Conservation (phyloP, 53 echinoderm and acorn worm species). For the Henricia sp. region DNA sequence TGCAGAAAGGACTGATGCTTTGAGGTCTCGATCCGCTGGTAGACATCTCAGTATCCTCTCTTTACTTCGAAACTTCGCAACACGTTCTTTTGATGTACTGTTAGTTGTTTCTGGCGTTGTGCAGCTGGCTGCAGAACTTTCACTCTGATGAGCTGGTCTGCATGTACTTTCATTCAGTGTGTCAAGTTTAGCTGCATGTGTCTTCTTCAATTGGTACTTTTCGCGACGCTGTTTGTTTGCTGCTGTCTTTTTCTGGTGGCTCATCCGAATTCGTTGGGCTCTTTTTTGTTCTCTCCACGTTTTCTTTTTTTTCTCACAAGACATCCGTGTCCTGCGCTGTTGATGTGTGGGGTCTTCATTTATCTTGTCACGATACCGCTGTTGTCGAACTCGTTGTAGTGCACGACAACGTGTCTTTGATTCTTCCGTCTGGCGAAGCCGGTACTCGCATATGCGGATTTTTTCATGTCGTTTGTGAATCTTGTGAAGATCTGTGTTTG, state of each 20-base stretch:
- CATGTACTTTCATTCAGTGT: not conserved
- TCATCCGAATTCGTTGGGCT: not conserved
- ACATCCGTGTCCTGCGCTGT: not conserved
- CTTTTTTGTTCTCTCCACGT: slow-evolving; percentile 26
- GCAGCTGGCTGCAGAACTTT: slow-evolving; percentile 6
- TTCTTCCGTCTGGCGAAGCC: not conserved
- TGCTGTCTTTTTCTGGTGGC: slow-evolving; percentile 6
- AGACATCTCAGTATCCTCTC: slow-evolving; percentile 3
- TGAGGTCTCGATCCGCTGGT: slow-evolving; percentile 25
- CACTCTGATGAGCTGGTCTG: not conserved
- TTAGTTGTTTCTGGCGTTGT: not conserved
- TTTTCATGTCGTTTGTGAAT: not conserved
- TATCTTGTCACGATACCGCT: slow-evolving; percentile 8
- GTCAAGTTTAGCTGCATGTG: not conserved
- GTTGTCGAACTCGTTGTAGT: slow-evolving; percentile 14
- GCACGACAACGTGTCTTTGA: slow-evolving; percentile 17
- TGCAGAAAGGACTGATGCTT: slow-evolving; percentile 21
- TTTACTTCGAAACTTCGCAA: slow-evolving; percentile 17
- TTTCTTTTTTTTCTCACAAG: slow-evolving; percentile 7
- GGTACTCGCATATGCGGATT: not conserved
- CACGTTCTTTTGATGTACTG: slow-evolving; percentile 23
- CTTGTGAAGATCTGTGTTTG: not conserved
- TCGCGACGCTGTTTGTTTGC: slow-evolving; percentile 3
- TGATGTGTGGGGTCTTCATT: not conserved
- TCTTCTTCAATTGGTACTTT: slow-evolving; percentile 2